phyloP scores from a whole-genome alignment of 2,888 invertebrate species.

The Biston betularia region DNA sequence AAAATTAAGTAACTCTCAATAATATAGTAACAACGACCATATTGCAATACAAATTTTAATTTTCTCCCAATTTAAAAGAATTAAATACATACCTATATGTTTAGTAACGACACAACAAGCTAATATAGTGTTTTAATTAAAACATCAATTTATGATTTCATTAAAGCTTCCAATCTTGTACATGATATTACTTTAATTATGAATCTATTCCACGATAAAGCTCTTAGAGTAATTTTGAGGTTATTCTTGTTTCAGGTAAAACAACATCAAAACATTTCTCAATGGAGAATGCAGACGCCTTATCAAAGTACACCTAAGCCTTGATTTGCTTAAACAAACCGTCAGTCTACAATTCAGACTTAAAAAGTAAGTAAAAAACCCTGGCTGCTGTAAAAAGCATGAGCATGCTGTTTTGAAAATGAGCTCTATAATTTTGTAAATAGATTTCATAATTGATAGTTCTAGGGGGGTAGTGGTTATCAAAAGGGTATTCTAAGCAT shows the following conservation, averaged over 20 bases:
- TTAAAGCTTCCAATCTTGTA: slow-evolving; percentile 14
- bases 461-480: slow-evolving; percentile 52
- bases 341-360: slow-evolving; percentile 40
- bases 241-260: slow-evolving; percentile 55
- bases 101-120: too few species aligned
- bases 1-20: too few species aligned
- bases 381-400: slow-evolving; percentile 27
- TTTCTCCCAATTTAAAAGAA: too few species aligned
- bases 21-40: too few species aligned
- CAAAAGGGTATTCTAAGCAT: slow-evolving; percentile 68
- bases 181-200: slow-evolving; percentile 10
- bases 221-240: not conserved
- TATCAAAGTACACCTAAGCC: slow-evolving; percentile 33
- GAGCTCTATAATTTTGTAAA: slow-evolving; percentile 43
- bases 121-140: not conserved
- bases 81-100: too few species aligned
- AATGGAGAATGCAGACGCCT: slow-evolving; percentile 11
- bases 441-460: slow-evolving; percentile 56
- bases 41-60: too few species aligned
- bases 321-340: slow-evolving; percentile 43
- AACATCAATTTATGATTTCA: slow-evolving; percentile 4
- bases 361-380: slow-evolving; percentile 46
- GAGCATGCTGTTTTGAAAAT: slow-evolving; percentile 33
- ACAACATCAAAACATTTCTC: slow-evolving; percentile 23
- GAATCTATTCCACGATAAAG: too few species aligned